Base-by-base conservation (phyloP, 1,140 invertebrate genomes). In the Drosophila insularis region DNA sequence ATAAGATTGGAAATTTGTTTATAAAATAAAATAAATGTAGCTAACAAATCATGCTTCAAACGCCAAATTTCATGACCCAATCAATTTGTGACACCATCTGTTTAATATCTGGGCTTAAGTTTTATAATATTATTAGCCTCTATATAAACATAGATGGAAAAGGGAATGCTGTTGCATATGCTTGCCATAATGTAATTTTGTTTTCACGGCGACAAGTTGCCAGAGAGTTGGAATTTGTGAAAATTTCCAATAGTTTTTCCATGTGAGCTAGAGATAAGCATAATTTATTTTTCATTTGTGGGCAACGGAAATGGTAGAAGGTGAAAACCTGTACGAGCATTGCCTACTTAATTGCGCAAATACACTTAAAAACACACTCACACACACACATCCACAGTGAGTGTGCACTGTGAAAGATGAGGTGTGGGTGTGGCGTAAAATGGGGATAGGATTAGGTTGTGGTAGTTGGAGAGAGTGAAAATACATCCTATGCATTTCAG, bases 301-400 rank as follows among this genome's bases (percentile, higher is more conserved):
- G 17, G 19, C 17, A 10, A 50, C 14, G 13, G n/a, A 50, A 50
- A n/a, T 8, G 17, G 43, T 8, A 21, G 43, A 50, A 21, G 43
- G 14, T 46, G 43, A 17, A 46, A 7, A 13, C 7, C 31, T 72
- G 79, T 71, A 81, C 82, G 80, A 81, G 82, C 46, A 66, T 53
- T 71, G 81, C 82, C 84, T 82, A 87, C 81, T 87, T 87, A 87
- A 86, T 86, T 86, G 81, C 46, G 56, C 53, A 31, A 64, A 78
- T 66, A 65, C 78, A 65, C 58, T 63, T 67, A 78, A 59, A 63
- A 59, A 77, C 53, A 63, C 58, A 74, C 55, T 27, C 27, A 10
- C 58, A 39, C 35, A 39, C 23, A 17, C 54, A 32, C 13, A 14
- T 7, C 23, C 27, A 27, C 2, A 27, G 27, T 27, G 5, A 27